phyloP scores from a whole-genome alignment of 2,888 invertebrate genomes.

The Drosophila histrio region DNA sequence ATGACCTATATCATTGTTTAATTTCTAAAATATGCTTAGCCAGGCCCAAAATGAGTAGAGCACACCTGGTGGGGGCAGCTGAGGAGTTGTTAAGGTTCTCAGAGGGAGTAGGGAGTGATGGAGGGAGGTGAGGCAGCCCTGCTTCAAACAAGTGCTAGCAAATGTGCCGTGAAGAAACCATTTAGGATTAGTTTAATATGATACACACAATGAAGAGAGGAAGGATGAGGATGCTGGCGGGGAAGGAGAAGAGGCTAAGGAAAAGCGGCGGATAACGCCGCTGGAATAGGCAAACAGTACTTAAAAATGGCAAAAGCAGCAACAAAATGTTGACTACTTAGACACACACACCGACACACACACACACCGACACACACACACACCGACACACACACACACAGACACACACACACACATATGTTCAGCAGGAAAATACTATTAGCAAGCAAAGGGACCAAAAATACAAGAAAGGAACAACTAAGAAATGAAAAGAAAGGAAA shows the following conservation, averaged over 20 bases:
- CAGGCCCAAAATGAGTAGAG: constrained; percentile 3
- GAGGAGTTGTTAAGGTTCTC: constrained; percentile 6
- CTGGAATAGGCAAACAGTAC: constrained; percentile 82
- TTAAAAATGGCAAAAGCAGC: constrained; percentile 71
- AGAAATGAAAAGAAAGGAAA: constrained; percentile 36
- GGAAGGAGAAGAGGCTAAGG: not conserved
- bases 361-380: constrained; percentile 15
- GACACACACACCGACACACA: too few species aligned
- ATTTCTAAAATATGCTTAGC: constrained; percentile 55
- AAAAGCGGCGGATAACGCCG: constrained; percentile 66
- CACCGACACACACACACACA: constrained; percentile 16
- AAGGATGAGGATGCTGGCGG: not conserved
- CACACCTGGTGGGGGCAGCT: constrained; percentile 4
- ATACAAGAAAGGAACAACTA: constrained; percentile 19
- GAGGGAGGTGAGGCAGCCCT: not conserved
- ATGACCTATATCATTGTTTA: constrained; percentile 21
- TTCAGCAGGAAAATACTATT: constrained; percentile 53
- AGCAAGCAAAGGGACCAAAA: constrained; percentile 35
- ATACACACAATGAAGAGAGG: constrained; percentile 55
- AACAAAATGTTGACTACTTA: constrained; percentile 71
- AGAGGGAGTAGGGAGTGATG: not conserved
- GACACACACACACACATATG: constrained; percentile 26
- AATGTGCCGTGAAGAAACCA: constrained; percentile 83
- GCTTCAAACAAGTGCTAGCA: constrained; percentile 63
- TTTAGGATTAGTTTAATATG: constrained; percentile 83